A percentile compares a stretch with the other conserved stretches of the same genome.
These are phyloP conservation scores for Abramis brama DNA, from an alignment of 2,113 vertebrate genomes.

Conservation along the genomic window DNA sequence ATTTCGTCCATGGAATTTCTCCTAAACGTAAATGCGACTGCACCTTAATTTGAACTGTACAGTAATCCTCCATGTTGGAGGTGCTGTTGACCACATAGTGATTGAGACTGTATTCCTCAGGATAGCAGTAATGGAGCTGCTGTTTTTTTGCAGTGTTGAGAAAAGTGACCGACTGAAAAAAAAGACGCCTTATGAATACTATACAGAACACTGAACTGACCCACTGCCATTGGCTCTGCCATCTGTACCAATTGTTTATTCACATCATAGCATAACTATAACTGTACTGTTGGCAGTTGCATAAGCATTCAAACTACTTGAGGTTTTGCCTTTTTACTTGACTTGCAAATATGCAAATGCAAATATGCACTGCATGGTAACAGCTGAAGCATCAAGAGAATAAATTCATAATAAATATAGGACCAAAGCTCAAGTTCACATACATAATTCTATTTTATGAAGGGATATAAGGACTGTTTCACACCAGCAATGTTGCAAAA, in stretches of 20 bases:
- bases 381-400: conserved; percentile 10
- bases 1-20: background rate
- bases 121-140: conserved; percentile 12
- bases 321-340: conserved; percentile 36
- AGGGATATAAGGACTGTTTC: background rate
- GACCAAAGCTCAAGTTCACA: conserved; percentile 16
- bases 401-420: background rate
- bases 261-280: background rate
- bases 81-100: background rate
- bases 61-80: conserved; percentile 23
- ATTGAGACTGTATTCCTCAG: background rate
- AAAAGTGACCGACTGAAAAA: background rate
- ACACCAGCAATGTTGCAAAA: conserved; percentile 16
- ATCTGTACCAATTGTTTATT: background rate
- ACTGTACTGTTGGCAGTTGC: conserved; percentile 5
- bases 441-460: background rate
- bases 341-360: background rate
- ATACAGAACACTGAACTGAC: background rate
- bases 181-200: conserved; percentile 8
- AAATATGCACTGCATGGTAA: conserved; percentile 34
- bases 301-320: conserved; percentile 5
- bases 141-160: conserved; percentile 3
- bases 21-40: background rate
- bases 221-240: conserved; percentile 20
- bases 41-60: background rate